A percentile compares a stretch with the other conserved stretches of the same genome.
phyloP scores from a whole-genome alignment of 2,888 invertebrate genomes.

The Helleia helle region DNA sequence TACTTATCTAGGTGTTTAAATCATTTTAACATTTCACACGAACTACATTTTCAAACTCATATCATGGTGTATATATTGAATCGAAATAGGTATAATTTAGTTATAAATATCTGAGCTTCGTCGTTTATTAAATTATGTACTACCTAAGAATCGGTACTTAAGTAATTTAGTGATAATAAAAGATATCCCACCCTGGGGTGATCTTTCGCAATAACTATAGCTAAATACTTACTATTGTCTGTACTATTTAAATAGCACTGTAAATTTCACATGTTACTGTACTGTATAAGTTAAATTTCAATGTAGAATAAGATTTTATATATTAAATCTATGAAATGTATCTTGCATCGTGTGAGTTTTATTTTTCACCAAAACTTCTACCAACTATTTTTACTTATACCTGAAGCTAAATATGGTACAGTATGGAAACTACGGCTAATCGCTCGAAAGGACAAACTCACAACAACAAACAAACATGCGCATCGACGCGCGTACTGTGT shows the following conservation, averaged over 20 bases:
- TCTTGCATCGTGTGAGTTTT: constrained; percentile 46
- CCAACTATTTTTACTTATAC: too few relatives aligned
- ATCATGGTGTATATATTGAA: constrained; percentile 66
- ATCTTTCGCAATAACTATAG: constrained; percentile 71
- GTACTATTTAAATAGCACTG: constrained; percentile 65
- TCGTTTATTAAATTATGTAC: constrained; percentile 55
- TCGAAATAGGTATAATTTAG: constrained; percentile 53
- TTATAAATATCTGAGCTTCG: constrained; percentile 71
- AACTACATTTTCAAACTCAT: constrained; percentile 56
- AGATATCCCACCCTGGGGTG: constrained; percentile 43
- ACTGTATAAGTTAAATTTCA: constrained; percentile 60
- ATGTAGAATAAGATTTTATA: constrained; percentile 73
- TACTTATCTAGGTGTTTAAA: constrained; percentile 44
- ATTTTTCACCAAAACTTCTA: too few relatives aligned
- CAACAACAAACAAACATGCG: too few relatives aligned
- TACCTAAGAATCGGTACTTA: constrained; percentile 58
- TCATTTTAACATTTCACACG: constrained; percentile 42
- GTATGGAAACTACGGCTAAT: too few relatives aligned
- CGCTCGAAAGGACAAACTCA: too few relatives aligned
- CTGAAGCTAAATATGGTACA: too few relatives aligned
- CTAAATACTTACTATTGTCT: constrained; percentile 63
- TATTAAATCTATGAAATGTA: constrained; percentile 73
- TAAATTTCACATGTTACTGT: constrained; percentile 71
- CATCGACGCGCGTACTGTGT: too few relatives aligned
- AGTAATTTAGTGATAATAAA: constrained; percentile 53